Evolutionary conservation across 2,113 vertebrate species (phyloP).

Genomic region (Synodontis membranacea): DNA sequence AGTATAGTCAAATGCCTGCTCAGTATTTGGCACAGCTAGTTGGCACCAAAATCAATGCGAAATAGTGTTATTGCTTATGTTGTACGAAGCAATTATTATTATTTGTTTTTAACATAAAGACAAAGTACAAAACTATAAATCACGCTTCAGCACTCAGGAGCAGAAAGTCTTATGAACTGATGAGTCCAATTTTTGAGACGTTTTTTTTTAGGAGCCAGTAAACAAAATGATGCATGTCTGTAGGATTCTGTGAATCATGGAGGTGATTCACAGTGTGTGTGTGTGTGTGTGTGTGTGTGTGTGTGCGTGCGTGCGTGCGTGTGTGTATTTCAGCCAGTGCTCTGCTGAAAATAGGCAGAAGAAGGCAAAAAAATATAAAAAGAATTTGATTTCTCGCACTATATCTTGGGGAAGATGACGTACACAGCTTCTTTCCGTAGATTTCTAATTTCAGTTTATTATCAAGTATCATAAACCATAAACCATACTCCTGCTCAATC

Average conservation of each 20-base stretch:
- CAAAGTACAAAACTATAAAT: not conserved
- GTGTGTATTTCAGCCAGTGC: not conserved
- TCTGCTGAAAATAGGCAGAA: not conserved
- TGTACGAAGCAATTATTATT: not conserved
- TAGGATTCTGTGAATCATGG: constrained; percentile 17
- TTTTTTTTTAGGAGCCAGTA: not conserved
- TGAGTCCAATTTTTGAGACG: not conserved
- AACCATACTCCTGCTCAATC: not conserved
- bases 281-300: not conserved
- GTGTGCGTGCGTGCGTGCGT: not conserved
- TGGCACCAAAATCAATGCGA: not conserved
- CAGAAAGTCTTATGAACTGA: not conserved
- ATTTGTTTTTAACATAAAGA: not conserved
- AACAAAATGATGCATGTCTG: not conserved
- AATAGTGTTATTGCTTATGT: not conserved
- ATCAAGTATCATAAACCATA: not conserved
- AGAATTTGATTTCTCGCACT: constrained; percentile 1
- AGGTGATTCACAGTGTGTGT: not conserved
- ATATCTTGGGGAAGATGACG: not conserved
- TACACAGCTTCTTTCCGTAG: not conserved
- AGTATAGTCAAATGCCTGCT: constrained; percentile 6
- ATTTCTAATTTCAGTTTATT: too few relatives aligned
- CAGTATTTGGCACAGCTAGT: not conserved
- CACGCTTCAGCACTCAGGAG: not conserved
- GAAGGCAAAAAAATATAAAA: not conserved